Percentiles rank a stretch among this genome's conserved stretches.
phyloP scores from a whole-genome alignment of 2,113 vertebrate species.

The Piprites chloris region DNA sequence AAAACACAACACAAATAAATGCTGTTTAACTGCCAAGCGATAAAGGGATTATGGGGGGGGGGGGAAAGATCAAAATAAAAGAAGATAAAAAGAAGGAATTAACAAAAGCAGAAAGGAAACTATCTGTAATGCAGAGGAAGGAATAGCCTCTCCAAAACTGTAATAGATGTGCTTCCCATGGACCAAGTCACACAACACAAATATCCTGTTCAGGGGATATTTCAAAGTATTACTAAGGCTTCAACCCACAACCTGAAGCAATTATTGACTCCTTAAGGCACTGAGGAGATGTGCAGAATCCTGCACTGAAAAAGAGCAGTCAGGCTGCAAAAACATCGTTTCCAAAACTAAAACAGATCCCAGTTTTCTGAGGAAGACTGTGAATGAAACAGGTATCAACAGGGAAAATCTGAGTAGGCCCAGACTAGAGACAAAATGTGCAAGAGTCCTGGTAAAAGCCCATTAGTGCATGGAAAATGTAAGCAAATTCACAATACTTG shows the following conservation, averaged over 20 bases:
- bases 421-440: neutral
- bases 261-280: neutral
- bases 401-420: neutral
- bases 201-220: neutral
- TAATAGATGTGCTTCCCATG: neutral
- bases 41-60: neutral
- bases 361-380: neutral
- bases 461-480: neutral
- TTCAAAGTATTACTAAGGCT: neutral
- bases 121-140: neutral
- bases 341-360: neutral
- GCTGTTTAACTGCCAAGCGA: neutral
- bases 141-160: neutral
- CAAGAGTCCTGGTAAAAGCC: neutral
- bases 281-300: neutral
- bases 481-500: neutral
- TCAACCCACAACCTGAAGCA: neutral
- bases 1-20: neutral
- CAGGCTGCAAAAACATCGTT: accelerated
- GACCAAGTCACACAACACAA: neutral
- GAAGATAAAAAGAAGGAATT: neutral
- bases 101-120: neutral
- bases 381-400: neutral
- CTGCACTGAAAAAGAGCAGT: neutral
- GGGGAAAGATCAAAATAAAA: accelerated